Conservation (phyloP, 64 coral and sea anemone genomes). For the Montipora sp. region DNA sequence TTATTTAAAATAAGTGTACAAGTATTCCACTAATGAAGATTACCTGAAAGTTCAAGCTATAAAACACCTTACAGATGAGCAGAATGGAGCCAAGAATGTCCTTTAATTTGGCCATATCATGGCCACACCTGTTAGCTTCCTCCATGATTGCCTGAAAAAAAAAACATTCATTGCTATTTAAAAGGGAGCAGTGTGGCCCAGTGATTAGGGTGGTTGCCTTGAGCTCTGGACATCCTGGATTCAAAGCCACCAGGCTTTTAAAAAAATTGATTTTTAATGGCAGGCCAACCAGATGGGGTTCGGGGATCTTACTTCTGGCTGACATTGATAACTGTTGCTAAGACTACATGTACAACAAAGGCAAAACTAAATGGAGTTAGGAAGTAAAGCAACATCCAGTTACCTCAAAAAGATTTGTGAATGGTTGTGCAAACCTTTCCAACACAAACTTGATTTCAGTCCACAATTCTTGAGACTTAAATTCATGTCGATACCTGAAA, state of each 20-base stretch:
- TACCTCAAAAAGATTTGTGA: constrained; percentile 92
- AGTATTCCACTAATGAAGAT: not conserved
- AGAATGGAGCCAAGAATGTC: constrained; percentile 91
- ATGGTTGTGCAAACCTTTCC: constrained; percentile 85
- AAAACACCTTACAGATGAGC: constrained; percentile 94
- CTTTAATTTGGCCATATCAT: constrained; percentile 75
- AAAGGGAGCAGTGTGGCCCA: no score
- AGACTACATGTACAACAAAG: no score
- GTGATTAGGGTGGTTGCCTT: no score
- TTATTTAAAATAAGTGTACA: no score
- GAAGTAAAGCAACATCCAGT: not conserved
- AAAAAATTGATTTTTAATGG: no score
- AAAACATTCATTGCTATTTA: no score
- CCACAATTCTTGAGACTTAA: constrained; percentile 97
- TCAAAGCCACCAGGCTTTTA: no score
- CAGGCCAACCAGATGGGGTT: no score
- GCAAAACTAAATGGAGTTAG: not conserved
- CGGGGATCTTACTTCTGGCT: no score
- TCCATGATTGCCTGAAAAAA: constrained; percentile 77
- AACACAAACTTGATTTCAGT: constrained; percentile 95
- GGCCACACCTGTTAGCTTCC: constrained; percentile 79
- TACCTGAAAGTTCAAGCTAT: constrained; percentile 97
- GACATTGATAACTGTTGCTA: no score
- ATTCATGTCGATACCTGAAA: constrained; percentile 91
- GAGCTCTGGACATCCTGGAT: no score